phyloP scores from a whole-genome alignment of 1,140 invertebrate species.

The Achatina immaculata region DNA sequence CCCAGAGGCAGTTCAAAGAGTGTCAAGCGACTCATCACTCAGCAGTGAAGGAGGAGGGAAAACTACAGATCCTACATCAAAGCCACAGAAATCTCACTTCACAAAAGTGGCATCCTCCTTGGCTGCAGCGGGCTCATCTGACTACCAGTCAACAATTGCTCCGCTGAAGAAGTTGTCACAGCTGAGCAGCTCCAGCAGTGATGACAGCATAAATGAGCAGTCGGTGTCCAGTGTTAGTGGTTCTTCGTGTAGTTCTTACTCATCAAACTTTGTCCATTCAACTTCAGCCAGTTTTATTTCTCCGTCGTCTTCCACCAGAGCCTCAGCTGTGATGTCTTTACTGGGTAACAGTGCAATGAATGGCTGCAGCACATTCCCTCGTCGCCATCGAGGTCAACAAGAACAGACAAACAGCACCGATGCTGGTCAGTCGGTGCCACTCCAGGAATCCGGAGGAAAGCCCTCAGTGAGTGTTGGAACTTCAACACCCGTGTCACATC shows the following conservation, averaged over 20 bases:
- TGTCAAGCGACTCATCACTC: constrained; percentile 46
- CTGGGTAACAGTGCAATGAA: constrained; percentile 25
- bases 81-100: constrained; percentile 27
- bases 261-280: constrained; percentile 22
- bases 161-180: constrained; percentile 60
- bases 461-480: not conserved
- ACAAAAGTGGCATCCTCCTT: constrained; percentile 46
- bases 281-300: constrained; percentile 18
- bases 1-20: constrained; percentile 15
- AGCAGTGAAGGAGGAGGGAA: constrained; percentile 54
- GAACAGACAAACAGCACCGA: constrained; percentile 13
- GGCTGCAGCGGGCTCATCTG: constrained; percentile 41
- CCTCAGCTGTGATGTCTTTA: constrained; percentile 18
- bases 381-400: constrained; percentile 17
- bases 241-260: not conserved
- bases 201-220: constrained; percentile 49
- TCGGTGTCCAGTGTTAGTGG: not conserved
- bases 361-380: constrained; percentile 36
- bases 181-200: constrained; percentile 61
- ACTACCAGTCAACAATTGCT: constrained; percentile 39
- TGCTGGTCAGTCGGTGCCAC: not conserved
- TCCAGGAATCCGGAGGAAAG: not conserved
- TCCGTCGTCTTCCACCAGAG: not conserved
- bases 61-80: constrained; percentile 21
- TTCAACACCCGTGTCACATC: not conserved